Evolutionary conservation across 2,797 vertebrate genomes (phyloP).

Genomic region (Melanotaenia parkinsoni): DNA sequence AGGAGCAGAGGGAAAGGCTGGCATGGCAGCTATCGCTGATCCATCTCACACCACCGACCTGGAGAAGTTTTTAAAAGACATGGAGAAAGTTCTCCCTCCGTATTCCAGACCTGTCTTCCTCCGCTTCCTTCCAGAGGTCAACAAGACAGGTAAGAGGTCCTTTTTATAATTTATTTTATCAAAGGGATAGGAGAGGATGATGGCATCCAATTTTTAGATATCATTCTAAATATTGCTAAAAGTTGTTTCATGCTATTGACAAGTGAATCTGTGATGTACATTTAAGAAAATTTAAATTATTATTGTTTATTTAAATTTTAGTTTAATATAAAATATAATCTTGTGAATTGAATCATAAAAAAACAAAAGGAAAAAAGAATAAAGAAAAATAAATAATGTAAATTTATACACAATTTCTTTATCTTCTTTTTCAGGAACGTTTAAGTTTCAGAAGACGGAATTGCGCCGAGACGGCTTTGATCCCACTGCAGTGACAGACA

Average conservation of each 20-base stretch:
- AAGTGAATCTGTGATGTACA: background rate
- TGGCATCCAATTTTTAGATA: background rate
- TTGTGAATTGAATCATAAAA: background rate
- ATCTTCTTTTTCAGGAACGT: constrained; percentile 86
- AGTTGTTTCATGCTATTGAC: background rate
- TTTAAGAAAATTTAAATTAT: background rate
- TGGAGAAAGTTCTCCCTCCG: constrained; percentile 90
- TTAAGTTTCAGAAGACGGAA: constrained; percentile 96
- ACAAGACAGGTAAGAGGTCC: constrained; percentile 89
- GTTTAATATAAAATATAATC: background rate
- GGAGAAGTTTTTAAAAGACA: constrained; percentile 85
- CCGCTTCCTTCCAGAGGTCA: constrained; percentile 89
- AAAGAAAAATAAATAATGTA: background rate
- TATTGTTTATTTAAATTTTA: background rate
- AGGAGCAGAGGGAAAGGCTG: constrained; percentile 95
- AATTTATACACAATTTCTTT: background rate
- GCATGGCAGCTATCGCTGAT: constrained; percentile 94
- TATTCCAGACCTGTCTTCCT: constrained; percentile 94
- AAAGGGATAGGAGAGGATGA: background rate
- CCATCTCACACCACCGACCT: constrained; percentile 84
- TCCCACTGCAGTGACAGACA: constrained; percentile 85
- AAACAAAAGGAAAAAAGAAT: background rate
- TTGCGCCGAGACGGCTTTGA: constrained; percentile 91
- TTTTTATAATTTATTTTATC: background rate
- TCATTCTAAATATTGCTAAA: background rate